phyloP scores from a whole-genome alignment of 2,113 vertebrate species.

The Platysteira castanea region DNA sequence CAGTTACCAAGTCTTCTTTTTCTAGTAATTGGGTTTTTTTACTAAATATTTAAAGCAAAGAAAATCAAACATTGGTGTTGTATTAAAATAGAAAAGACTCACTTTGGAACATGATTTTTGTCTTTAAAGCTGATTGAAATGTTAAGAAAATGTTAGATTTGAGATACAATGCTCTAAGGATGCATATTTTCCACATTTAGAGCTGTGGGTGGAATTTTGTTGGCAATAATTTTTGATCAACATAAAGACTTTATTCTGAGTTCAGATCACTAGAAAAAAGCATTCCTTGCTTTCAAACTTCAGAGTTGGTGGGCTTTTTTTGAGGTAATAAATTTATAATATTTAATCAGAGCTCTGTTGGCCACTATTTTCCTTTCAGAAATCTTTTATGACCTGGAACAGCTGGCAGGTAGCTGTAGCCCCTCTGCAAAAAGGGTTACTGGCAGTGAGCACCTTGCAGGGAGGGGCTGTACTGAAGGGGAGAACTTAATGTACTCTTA shows the following conservation, averaged over 20 bases:
- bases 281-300: background rate
- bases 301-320: fast-evolving
- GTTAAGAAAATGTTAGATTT: background rate
- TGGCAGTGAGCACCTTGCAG: background rate
- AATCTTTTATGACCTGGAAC: background rate
- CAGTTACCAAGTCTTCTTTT: background rate
- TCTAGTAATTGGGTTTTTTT: background rate
- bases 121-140: background rate
- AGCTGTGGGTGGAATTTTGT: background rate
- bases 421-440: background rate
- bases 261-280: background rate
- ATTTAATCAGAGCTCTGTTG: background rate
- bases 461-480: too few species aligned
- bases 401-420: background rate
- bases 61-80: background rate
- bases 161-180: background rate
- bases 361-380: background rate
- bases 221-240: background rate
- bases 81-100: background rate
- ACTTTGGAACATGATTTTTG: background rate
- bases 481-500: background rate
- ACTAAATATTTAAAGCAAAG: background rate
- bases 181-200: background rate
- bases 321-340: background rate
- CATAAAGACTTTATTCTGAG: background rate